These are phyloP conservation scores for Molossus alvarezi DNA, from an alignment of 2,797 vertebrate genomes.

Conservation along the genomic window DNA sequence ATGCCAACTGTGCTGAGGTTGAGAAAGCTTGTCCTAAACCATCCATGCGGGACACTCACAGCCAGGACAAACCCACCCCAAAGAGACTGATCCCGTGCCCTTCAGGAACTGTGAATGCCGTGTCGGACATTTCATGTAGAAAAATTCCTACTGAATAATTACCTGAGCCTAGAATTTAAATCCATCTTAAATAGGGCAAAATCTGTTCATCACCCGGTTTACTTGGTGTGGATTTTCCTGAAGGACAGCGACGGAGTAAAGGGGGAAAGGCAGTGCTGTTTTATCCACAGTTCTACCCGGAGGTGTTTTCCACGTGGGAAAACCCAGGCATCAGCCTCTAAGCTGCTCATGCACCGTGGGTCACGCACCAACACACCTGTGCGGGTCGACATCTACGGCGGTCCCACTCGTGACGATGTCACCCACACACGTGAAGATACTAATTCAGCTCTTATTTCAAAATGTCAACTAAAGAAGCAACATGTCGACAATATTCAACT, in stretches of 20 bases:
- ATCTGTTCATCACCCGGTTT: neutral
- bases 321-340: neutral
- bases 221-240: neutral
- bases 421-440: neutral
- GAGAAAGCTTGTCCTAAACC: neutral
- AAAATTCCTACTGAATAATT: neutral
- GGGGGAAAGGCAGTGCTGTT: neutral
- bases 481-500: slow-evolving; percentile 41
- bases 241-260: neutral
- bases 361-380: neutral
- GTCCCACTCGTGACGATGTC: rapidly evolving
- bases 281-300: neutral
- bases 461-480: slow-evolving; percentile 49
- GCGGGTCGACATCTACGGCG: neutral
- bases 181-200: neutral
- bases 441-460: slow-evolving; percentile 62
- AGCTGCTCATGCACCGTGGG: neutral
- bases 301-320: neutral
- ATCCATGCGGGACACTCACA: no score
- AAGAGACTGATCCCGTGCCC: neutral
- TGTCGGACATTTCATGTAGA: neutral
- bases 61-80: no score
- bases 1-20: neutral
- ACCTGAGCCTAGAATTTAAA: neutral
- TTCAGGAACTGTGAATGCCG: neutral